Percentiles rank a stretch among this genome's conserved stretches.
Conservation (phyloP, 1,140 invertebrate species). For the Cydia amplana region DNA sequence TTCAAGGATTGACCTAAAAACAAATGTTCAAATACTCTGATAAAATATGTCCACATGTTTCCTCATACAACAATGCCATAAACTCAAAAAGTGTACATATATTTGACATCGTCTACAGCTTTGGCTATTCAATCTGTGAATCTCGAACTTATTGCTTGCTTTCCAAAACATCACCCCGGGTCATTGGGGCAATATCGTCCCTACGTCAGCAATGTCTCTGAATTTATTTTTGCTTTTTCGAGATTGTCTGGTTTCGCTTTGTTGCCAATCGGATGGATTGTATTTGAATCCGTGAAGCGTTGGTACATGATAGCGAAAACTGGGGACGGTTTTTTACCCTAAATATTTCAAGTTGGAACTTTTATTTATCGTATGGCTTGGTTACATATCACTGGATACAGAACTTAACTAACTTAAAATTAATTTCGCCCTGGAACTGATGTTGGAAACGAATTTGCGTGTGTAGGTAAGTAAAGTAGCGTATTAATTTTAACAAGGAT, state of each 20-base stretch:
- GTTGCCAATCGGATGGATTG: not conserved
- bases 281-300: not conserved
- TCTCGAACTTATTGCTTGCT: not conserved
- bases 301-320: not conserved
- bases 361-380: no score
- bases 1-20: no score
- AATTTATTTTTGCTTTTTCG: conserved; percentile 3
- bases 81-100: not conserved
- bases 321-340: not conserved
- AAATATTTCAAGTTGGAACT: not conserved
- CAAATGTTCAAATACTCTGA: no score
- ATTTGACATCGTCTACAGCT: not conserved
- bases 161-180: conserved; percentile 5
- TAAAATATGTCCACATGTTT: no score
- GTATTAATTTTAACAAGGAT: no score
- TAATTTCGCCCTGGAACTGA: no score
- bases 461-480: not conserved
- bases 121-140: not conserved
- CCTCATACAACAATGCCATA: not conserved
- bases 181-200: conserved; percentile 3
- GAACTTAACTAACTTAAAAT: no score
- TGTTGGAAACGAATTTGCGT: not conserved
- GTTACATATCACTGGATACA: no score
- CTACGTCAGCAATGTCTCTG: conserved; percentile 1
- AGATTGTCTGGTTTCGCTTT: not conserved